phyloP scores from a whole-genome alignment of 2,113 vertebrate genomes.

The Brachyistius frenatus region DNA sequence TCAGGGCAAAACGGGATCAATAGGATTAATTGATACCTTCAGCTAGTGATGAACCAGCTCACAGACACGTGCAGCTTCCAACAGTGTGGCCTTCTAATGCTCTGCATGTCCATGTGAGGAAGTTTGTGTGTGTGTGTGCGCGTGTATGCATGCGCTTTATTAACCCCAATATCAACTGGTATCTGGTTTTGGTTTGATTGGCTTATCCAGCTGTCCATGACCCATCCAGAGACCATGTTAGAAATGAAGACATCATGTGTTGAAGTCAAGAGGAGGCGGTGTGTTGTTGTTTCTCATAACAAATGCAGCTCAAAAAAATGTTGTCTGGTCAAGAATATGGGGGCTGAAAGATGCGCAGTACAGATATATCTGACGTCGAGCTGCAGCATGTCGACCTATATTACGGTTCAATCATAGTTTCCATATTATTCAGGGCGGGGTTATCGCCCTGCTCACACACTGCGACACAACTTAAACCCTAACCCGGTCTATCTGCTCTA shows the following conservation, averaged over 20 bases:
- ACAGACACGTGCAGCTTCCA: constrained; percentile 45
- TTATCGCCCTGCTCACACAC: neutral
- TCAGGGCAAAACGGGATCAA: constrained; percentile 46
- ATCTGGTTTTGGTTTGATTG: constrained; percentile 19
- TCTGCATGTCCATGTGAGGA: constrained; percentile 44
- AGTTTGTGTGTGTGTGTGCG: neutral
- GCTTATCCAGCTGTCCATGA: constrained; percentile 10
- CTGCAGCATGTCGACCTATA: too few relatives aligned
- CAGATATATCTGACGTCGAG: too few relatives aligned
- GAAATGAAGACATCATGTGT: neutral
- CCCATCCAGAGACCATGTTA: neutral
- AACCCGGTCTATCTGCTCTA: neutral
- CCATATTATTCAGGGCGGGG: neutral
- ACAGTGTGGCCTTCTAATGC: constrained; percentile 1
- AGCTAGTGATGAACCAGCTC: neutral
- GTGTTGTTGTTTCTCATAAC: too few relatives aligned
- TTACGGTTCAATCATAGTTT: too few relatives aligned
- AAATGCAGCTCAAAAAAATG: neutral
- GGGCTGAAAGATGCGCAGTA: too few relatives aligned
- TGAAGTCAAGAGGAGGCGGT: neutral
- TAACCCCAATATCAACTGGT: neutral
- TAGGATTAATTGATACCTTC: constrained; percentile 34
- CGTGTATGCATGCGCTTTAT: too few relatives aligned
- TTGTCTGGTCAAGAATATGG: too few relatives aligned
- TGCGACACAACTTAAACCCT: constrained; percentile 13